These are phyloP conservation scores for Drosophila koepferae DNA, from an alignment of 2,888 invertebrate species.

Conservation along the genomic window DNA sequence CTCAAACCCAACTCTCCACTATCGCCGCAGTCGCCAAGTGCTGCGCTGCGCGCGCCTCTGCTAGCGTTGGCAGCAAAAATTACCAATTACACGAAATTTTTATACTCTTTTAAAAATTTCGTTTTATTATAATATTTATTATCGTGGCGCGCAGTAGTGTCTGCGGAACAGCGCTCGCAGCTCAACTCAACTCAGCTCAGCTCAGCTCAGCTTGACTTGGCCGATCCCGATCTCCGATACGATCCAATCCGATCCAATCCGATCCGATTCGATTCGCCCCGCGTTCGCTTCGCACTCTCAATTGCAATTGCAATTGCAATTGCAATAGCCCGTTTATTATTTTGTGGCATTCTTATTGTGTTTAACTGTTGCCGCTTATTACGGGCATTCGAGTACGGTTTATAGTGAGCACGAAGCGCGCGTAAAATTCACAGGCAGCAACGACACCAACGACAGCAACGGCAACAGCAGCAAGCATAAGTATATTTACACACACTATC, in stretches of 20 bases:
- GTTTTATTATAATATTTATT: conserved; percentile 86
- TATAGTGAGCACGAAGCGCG: conserved; percentile 54
- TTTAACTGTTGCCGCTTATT: conserved; percentile 77
- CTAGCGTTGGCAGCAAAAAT: conserved; percentile 80
- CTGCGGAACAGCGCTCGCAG: conserved; percentile 80
- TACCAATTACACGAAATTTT: conserved; percentile 85
- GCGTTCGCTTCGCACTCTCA: conserved; percentile 17
- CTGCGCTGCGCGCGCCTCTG: conserved; percentile 54
- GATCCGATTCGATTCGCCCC: conserved; percentile 40
- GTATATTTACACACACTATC: conserved; percentile 19
- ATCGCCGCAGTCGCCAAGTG: conserved; percentile 56
- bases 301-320: conserved; percentile 25
- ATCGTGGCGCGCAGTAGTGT: conserved; percentile 85
- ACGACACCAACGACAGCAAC: conserved; percentile 19
- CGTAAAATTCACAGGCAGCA: conserved; percentile 37
- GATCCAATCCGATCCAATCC: conserved; percentile 33
- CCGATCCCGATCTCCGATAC: conserved; percentile 55
- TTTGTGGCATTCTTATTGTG: conserved; percentile 78
- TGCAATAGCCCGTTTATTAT: conserved; percentile 61
- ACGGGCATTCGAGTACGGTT: conserved; percentile 61
- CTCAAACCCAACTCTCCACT: conserved; percentile 53
- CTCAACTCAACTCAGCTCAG: conserved; percentile 51
- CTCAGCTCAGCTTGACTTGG: conserved; percentile 43
- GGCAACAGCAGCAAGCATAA: conserved; percentile 28
- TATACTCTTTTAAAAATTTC: conserved; percentile 86